Evolutionary conservation across 1,140 invertebrate species (phyloP).

Genomic region (Zaprionus camerounensis): DNA sequence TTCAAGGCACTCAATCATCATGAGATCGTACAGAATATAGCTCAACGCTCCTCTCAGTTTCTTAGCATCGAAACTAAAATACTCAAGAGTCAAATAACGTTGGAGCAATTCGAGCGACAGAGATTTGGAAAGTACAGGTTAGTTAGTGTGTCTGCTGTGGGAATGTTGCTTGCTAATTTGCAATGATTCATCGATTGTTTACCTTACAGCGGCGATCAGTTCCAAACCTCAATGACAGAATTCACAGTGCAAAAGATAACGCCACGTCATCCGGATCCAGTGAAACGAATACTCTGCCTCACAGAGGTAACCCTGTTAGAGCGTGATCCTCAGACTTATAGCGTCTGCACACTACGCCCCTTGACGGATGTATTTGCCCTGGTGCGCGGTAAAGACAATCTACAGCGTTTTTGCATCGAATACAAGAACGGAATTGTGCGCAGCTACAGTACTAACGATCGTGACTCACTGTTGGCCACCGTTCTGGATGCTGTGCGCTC

Average conservation of each 20-base stretch:
- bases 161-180: background rate
- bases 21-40: slow-evolving; percentile 93
- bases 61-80: slow-evolving; percentile 94
- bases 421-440: slow-evolving; percentile 96
- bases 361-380: slow-evolving; percentile 96
- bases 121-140: slow-evolving; percentile 96
- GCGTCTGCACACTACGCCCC: slow-evolving; percentile 93
- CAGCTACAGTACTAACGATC: slow-evolving; percentile 92
- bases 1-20: slow-evolving; percentile 94
- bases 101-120: slow-evolving; percentile 93
- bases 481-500: slow-evolving; percentile 97
- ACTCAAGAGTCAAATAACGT: slow-evolving; percentile 91
- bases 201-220: slow-evolving; percentile 90
- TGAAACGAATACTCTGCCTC: slow-evolving; percentile 95
- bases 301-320: slow-evolving; percentile 98
- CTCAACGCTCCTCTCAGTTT: slow-evolving; percentile 91
- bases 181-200: slow-evolving; percentile 28
- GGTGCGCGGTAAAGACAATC: slow-evolving; percentile 94
- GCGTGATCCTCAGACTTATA: slow-evolving; percentile 98
- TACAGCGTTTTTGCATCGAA: slow-evolving; percentile 97
- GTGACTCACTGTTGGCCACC: slow-evolving; percentile 97
- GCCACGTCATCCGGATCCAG: slow-evolving; percentile 90
- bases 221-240: slow-evolving; percentile 95
- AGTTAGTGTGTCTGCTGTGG: slow-evolving; percentile 84
- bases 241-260: slow-evolving; percentile 96